phyloP scores from a whole-genome alignment of 2,888 invertebrate genomes.

The Frankliniella fusca region DNA sequence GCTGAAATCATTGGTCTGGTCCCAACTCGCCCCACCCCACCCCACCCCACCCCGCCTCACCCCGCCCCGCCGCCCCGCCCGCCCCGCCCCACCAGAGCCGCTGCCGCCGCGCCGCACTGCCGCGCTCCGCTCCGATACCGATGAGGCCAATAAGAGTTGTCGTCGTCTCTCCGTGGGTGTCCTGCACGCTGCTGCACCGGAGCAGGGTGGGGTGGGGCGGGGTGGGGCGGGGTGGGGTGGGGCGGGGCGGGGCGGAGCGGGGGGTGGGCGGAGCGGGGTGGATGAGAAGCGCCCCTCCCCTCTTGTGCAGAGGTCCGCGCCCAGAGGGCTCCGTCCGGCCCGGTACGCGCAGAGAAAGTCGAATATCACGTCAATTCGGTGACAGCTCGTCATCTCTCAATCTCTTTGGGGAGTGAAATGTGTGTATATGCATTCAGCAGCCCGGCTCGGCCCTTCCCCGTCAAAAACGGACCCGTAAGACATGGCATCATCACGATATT shows the following conservation, averaged over 20 bases:
- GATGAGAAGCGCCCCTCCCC: background rate
- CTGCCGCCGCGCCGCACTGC: background rate
- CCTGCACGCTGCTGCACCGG: constrained; percentile 1
- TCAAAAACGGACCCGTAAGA: no score
- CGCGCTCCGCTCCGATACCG: background rate
- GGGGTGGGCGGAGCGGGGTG: background rate
- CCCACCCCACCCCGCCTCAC: background rate
- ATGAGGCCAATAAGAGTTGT: constrained; percentile 15
- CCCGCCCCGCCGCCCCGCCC: background rate
- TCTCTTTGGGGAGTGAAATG: no score
- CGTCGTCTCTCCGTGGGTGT: constrained; percentile 23
- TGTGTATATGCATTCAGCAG: no score
- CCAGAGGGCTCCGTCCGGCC: no score
- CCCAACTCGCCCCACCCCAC: background rate
- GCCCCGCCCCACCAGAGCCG: no score
- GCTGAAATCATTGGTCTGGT: background rate
- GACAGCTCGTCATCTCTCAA: no score
- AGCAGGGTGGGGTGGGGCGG: background rate
- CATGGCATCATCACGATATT: no score
- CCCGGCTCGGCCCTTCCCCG: no score
- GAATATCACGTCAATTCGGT: no score
- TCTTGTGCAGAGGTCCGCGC: no score
- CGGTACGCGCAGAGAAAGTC: no score
- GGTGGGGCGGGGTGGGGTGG: background rate
- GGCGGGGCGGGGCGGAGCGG: background rate